phyloP scores from a whole-genome alignment of 1,140 invertebrate genomes.

The Heliconius hermathena region DNA sequence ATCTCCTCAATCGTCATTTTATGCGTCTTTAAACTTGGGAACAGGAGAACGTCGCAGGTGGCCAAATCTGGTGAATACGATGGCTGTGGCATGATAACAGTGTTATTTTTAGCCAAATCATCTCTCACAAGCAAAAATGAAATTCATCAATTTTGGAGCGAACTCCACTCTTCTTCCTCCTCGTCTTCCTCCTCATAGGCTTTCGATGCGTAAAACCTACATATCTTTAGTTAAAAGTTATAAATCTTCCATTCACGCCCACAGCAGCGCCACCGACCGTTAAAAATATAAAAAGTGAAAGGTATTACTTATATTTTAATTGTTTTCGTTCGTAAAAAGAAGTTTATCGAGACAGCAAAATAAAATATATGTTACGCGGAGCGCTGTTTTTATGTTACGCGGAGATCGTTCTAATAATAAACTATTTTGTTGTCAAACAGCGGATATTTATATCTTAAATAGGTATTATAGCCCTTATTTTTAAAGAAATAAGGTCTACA shows the following conservation, averaged over 20 bases:
- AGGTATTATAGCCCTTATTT: not conserved
- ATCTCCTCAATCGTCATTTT: too few species aligned
- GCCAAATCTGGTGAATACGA: too few species aligned
- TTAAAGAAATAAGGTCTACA: not conserved
- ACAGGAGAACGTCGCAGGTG: too few species aligned
- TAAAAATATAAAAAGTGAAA: not conserved
- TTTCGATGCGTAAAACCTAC: too few species aligned
- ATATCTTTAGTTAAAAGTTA: not conserved
- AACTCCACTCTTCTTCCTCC: too few species aligned
- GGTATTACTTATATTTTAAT: not conserved
- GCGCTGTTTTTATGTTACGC: not conserved
- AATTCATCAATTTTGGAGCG: too few species aligned
- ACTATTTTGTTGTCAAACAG: constrained; percentile 5
- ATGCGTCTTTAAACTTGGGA: too few species aligned
- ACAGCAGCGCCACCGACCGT: not conserved
- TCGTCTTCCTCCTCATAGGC: too few species aligned
- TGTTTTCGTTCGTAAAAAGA: not conserved
- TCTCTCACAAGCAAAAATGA: too few species aligned
- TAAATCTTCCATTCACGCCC: not conserved
- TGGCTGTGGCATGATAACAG: too few species aligned
- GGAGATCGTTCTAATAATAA: constrained; percentile 9
- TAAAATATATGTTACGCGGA: not conserved
- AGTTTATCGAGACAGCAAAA: not conserved
- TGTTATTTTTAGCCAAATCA: too few species aligned
- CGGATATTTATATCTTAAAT: not conserved